Conservation (phyloP, 2,797 vertebrate genomes). For the Carapus acus region DNA sequence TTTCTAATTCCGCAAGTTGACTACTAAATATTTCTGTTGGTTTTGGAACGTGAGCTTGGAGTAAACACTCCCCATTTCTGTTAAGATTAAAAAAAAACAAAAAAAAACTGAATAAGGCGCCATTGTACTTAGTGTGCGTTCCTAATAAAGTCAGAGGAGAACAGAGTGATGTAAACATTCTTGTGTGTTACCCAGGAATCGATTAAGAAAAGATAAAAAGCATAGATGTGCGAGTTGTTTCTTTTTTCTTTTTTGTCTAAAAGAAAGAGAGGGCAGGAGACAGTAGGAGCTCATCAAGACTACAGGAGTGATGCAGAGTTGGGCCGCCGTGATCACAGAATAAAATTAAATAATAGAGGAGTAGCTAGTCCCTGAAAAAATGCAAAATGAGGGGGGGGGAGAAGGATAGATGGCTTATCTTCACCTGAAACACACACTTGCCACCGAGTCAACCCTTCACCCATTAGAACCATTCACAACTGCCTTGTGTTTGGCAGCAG, state of each 20-base stretch:
- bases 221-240: constrained; percentile 13
- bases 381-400: constrained; percentile 23
- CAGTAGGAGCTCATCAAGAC: constrained; percentile 31
- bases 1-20: constrained; percentile 63
- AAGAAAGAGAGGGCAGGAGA: constrained; percentile 30
- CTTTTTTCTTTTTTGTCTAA: constrained; percentile 41
- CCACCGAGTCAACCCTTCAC: constrained; percentile 2
- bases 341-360: constrained; percentile 22
- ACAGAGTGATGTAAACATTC: constrained; percentile 82
- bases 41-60: constrained; percentile 50
- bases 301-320: constrained; percentile 26
- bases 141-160: constrained; percentile 74
- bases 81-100: constrained; percentile 28
- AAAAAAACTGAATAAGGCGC: constrained; percentile 72
- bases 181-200: constrained; percentile 67
- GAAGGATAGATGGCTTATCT: constrained; percentile 31
- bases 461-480: constrained; percentile 9
- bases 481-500: constrained; percentile 44
- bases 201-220: constrained; percentile 47
- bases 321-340: constrained; percentile 23
- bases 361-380: constrained; percentile 33
- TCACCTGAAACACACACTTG: constrained; percentile 23
- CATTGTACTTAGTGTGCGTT: constrained; percentile 76
- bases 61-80: constrained; percentile 38
- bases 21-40: constrained; percentile 57